Percentiles rank a stretch among this genome's conserved stretches.
Evolutionary conservation across 2,797 vertebrate species (phyloP).

Genomic region (Apogon hyalosoma): DNA sequence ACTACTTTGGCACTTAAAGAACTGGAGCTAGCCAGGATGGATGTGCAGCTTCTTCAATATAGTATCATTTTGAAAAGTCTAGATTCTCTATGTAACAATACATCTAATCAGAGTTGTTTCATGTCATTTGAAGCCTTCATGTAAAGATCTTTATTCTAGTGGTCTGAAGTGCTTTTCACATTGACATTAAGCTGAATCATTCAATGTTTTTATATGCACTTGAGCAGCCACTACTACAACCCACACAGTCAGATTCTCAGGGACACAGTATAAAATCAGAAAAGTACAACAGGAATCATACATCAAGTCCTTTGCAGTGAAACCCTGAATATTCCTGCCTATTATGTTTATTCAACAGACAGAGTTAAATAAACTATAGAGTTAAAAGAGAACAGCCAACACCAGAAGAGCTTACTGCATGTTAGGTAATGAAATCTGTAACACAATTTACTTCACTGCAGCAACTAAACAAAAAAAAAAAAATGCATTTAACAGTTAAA

Average conservation of each 20-base stretch:
- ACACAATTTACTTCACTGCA: too few species aligned
- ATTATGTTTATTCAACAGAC: too few species aligned
- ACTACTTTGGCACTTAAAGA: constrained; percentile 12
- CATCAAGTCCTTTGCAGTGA: too few species aligned
- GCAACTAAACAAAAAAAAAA: too few species aligned
- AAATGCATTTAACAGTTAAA: too few species aligned
- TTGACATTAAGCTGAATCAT: constrained; percentile 12
- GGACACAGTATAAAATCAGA: constrained; percentile 3
- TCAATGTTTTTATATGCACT: constrained; percentile 10
- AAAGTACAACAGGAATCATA: neutral
- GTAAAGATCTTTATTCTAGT: neutral
- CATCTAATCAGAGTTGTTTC: neutral
- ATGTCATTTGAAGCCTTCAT: neutral
- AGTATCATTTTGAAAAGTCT: neutral
- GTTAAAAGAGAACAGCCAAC: too few species aligned
- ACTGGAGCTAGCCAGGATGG: constrained; percentile 15
- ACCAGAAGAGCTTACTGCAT: too few species aligned
- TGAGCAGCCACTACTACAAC: constrained; percentile 5
- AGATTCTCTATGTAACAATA: neutral
- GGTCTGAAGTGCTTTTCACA: neutral
- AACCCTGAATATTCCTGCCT: too few species aligned
- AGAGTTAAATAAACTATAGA: too few species aligned
- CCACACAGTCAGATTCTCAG: constrained; percentile 21
- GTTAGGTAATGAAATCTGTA: too few species aligned
- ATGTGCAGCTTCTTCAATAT: neutral